Conservation (phyloP, 2,888 invertebrate genomes). For the Lottia scabra region DNA sequence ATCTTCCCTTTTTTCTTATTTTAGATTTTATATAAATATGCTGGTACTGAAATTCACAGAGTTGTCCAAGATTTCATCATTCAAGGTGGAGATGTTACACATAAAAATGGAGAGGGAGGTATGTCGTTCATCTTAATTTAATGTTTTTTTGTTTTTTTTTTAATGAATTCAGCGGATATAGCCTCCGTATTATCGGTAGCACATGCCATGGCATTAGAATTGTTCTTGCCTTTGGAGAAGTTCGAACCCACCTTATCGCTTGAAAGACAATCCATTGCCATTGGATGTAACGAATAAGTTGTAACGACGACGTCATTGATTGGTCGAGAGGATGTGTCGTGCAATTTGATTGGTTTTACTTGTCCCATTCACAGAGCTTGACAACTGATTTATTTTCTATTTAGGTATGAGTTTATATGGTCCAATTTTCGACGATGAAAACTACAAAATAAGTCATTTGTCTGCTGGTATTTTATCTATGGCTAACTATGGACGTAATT, state of each 20-base stretch:
- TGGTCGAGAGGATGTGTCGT: not conserved
- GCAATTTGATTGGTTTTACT: not conserved
- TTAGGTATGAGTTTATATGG: slow-evolving; percentile 64
- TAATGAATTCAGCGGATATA: no score
- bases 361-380: not conserved
- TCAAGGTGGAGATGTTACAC: slow-evolving; percentile 64
- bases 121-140: not conserved
- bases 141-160: no score
- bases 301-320: not conserved
- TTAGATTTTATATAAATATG: slow-evolving; percentile 48
- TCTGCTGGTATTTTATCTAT: slow-evolving; percentile 63
- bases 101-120: slow-evolving; percentile 63
- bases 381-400: not conserved
- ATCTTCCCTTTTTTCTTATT: not conserved
- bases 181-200: no score
- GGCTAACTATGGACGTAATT: slow-evolving; percentile 65
- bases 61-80: slow-evolving; percentile 65
- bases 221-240: no score
- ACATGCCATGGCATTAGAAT: no score
- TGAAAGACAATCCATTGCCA: no score
- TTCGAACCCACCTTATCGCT: no score
- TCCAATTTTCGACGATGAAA: slow-evolving; percentile 58
- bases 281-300: no score
- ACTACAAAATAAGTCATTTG: slow-evolving; percentile 57
- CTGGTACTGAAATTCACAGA: slow-evolving; percentile 52